phyloP scores from a whole-genome alignment of 2,797 vertebrate species.

The Phoxinus dragarum region DNA sequence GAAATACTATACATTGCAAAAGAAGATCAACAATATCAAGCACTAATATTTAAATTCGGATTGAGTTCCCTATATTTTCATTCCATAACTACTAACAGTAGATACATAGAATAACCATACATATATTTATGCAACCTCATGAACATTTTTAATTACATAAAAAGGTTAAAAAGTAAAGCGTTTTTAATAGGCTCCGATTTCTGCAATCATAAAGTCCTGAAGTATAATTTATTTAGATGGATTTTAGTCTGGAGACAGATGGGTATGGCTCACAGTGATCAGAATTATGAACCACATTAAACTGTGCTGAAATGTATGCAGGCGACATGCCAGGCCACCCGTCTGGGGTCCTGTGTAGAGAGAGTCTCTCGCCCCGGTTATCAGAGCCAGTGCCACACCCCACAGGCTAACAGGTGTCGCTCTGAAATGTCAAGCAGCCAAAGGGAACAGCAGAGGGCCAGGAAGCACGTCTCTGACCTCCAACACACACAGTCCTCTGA shows the following conservation, averaged over 20 bases:
- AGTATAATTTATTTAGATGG: background rate
- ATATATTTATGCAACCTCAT: background rate
- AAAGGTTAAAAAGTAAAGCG: background rate
- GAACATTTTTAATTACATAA: background rate
- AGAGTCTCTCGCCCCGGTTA: constrained; percentile 53
- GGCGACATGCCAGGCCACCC: constrained; percentile 27
- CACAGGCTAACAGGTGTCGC: constrained; percentile 75
- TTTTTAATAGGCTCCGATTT: background rate
- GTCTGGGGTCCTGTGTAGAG: constrained; percentile 40
- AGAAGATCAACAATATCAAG: background rate
- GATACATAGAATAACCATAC: background rate
- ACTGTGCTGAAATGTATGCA: constrained; percentile 35
- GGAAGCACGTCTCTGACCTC: constrained; percentile 62
- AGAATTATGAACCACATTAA: constrained; percentile 42
- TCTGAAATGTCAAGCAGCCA: constrained; percentile 78
- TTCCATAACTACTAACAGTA: background rate
- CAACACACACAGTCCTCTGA: constrained; percentile 53
- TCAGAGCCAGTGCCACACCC: constrained; percentile 64
- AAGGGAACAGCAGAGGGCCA: constrained; percentile 68
- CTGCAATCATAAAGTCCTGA: background rate
- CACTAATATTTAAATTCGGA: background rate
- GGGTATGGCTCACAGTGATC: background rate
- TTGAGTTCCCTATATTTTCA: background rate
- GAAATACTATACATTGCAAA: background rate
- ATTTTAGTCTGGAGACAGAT: constrained; percentile 12